Evolutionary conservation across 1,140 invertebrate genomes (phyloP).

Genomic region (Drosophila miranda): DNA sequence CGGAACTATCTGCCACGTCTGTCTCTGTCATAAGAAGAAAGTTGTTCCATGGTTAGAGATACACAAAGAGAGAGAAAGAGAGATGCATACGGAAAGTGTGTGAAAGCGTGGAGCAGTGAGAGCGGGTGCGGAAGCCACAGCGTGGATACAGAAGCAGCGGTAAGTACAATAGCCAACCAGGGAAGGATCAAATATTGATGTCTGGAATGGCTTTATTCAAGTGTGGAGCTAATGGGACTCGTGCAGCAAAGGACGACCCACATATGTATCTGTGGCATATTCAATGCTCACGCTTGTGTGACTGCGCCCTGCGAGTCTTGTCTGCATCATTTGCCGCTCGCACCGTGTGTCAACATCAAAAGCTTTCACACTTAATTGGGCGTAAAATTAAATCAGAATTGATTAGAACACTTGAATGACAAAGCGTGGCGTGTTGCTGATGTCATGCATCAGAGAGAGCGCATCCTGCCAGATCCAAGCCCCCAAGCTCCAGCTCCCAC

Average conservation of each 20-base stretch:
- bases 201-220: too few species aligned
- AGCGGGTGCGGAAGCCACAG: too few species aligned
- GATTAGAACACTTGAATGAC: slow-evolving; percentile 82
- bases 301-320: slow-evolving; percentile 5
- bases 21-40: slow-evolving; percentile 68
- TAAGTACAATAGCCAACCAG: too few species aligned
- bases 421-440: slow-evolving; percentile 27
- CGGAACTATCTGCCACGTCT: slow-evolving; percentile 44
- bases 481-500: not conserved
- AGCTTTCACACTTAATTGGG: slow-evolving; percentile 82
- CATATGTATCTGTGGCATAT: slow-evolving; percentile 56
- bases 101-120: too few species aligned
- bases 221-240: slow-evolving; percentile 13
- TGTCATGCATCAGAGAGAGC: slow-evolving; percentile 27
- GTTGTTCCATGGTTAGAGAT: too few species aligned
- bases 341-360: slow-evolving; percentile 73
- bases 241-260: not conserved
- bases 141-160: too few species aligned
- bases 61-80: too few species aligned
- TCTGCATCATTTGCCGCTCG: slow-evolving; percentile 34
- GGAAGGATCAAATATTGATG: too few species aligned
- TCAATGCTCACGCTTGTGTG: slow-evolving; percentile 72
- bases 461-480: too few species aligned
- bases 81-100: too few species aligned
- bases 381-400: slow-evolving; percentile 82